Conservation (phyloP, 2,797 vertebrate species). For the Tauraco hartlaubi region DNA sequence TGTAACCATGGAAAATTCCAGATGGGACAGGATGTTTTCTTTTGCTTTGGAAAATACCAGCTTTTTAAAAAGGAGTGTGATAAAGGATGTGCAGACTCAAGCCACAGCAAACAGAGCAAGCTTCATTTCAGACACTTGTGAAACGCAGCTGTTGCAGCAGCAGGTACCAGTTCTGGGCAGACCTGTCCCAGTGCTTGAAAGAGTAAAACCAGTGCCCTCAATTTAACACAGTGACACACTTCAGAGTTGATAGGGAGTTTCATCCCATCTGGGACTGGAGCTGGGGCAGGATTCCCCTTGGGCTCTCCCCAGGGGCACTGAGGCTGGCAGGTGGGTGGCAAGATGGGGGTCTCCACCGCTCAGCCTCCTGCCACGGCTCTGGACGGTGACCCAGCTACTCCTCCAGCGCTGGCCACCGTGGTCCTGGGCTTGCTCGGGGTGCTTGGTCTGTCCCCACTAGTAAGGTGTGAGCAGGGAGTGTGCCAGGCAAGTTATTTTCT, state of each 20-base stretch:
- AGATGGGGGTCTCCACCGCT: accelerated
- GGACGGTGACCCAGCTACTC: accelerated
- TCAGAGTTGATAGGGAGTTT: neutral
- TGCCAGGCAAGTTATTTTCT: neutral
- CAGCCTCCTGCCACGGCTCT: accelerated
- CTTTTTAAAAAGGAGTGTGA: neutral
- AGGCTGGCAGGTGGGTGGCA: neutral
- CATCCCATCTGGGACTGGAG: accelerated
- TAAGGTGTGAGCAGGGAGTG: accelerated
- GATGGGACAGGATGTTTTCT: neutral
- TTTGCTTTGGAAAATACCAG: conserved; percentile 23
- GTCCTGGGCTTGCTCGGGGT: neutral
- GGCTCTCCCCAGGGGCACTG: accelerated
- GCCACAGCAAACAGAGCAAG: neutral
- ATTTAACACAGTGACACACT: accelerated
- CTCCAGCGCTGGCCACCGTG: accelerated
- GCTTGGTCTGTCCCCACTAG: accelerated
- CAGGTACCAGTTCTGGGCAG: neutral
- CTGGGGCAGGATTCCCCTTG: neutral
- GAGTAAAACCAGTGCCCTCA: neutral
- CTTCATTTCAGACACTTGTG: neutral
- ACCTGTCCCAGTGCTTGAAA: accelerated
- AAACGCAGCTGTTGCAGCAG: neutral
- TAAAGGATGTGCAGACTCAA: neutral
- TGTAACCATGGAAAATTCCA: conserved; percentile 54